Evolutionary conservation across 2,888 invertebrate species (phyloP).

Genomic region (Eupeodes luniger): DNA sequence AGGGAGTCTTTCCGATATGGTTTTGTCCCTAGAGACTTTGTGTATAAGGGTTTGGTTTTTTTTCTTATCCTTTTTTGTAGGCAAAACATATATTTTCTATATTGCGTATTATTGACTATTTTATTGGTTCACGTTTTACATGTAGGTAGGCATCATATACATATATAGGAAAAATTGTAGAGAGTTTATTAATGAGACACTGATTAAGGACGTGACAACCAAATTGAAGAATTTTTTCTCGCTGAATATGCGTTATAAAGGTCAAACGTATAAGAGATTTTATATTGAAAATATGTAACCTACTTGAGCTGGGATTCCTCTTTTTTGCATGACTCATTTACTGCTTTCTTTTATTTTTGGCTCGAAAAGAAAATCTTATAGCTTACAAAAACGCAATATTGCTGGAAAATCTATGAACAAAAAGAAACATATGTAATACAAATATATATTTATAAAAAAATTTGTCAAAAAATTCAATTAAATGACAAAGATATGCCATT

Average conservation of each 20-base stretch:
- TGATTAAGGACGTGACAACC: slow-evolving; percentile 63
- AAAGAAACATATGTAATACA: too few species aligned
- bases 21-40: slow-evolving; percentile 16
- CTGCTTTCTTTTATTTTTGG: too few species aligned
- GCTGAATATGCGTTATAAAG: too few species aligned
- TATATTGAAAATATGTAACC: not conserved
- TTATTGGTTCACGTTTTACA: slow-evolving; percentile 66
- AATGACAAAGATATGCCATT: too few species aligned
- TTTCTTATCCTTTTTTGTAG: not conserved
- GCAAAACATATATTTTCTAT: slow-evolving; percentile 41
- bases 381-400: too few species aligned
- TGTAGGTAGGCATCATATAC: not conserved
- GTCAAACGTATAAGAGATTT: slow-evolving; percentile 5
- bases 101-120: slow-evolving; percentile 56
- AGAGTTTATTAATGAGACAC: slow-evolving; percentile 57
- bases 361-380: too few species aligned
- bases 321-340: too few species aligned
- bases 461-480: too few species aligned
- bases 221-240: slow-evolving; percentile 4
- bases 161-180: not conserved
- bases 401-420: too few species aligned
- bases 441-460: too few species aligned
- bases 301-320: not conserved
- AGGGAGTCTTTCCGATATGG: not conserved
- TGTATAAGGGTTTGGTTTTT: slow-evolving; percentile 6